Evolutionary conservation across 1,140 invertebrate genomes (phyloP).

Genomic region (Drosophila rufa): DNA sequence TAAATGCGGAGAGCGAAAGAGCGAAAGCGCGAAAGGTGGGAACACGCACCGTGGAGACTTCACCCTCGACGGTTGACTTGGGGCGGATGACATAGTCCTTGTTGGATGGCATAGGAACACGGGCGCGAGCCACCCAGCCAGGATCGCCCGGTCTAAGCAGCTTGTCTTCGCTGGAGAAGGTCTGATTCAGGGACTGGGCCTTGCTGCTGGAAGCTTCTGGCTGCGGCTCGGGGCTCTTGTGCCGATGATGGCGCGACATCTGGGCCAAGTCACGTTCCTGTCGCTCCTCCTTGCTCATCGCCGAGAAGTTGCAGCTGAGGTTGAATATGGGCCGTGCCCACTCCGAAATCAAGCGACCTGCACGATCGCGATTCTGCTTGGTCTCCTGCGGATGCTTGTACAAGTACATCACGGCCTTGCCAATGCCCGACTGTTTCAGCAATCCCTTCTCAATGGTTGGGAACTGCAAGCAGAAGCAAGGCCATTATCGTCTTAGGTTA

Average conservation of each 20-base stretch:
- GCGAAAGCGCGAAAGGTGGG: neutral
- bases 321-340: conserved; percentile 99
- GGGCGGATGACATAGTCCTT: conserved; percentile 98
- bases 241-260: conserved; percentile 90
- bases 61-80: conserved; percentile 94
- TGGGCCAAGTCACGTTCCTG: conserved; percentile 96
- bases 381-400: conserved; percentile 99
- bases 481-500: too few relatives aligned
- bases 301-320: conserved; percentile 97
- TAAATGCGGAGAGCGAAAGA: neutral
- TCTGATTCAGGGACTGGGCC: conserved; percentile 87
- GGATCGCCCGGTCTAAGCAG: conserved; percentile 95
- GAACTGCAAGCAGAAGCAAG: conserved; percentile 88
- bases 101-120: conserved; percentile 97
- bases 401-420: conserved; percentile 99
- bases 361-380: conserved; percentile 95
- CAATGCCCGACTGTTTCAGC: conserved; percentile 97
- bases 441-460: conserved; percentile 94
- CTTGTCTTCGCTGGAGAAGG: conserved; percentile 71
- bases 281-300: conserved; percentile 93
- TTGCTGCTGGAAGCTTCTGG: conserved; percentile 84
- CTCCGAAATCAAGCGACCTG: conserved; percentile 97
- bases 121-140: conserved; percentile 96
- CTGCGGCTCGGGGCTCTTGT: conserved; percentile 85
- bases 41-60: conserved; percentile 91